phyloP scores from a whole-genome alignment of 2,797 vertebrate species.

The Dryobates pubescens region DNA sequence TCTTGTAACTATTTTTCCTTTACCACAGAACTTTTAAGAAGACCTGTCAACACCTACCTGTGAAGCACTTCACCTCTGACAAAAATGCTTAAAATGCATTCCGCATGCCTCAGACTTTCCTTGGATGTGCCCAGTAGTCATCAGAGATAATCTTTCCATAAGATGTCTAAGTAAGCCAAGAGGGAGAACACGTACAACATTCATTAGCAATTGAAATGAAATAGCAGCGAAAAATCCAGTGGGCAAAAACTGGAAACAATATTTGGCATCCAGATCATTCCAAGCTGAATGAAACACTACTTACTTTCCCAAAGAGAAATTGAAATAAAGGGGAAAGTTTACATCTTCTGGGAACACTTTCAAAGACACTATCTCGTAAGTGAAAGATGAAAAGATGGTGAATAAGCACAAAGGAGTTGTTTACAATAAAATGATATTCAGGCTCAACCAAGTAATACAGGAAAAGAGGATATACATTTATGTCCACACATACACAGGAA shows the following conservation, averaged over 20 bases:
- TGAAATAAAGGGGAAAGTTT: not conserved
- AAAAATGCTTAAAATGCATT: not conserved
- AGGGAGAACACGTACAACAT: not conserved
- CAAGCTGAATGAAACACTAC: not conserved
- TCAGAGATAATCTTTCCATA: not conserved
- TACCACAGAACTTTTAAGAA: not conserved
- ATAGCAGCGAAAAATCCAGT: not conserved
- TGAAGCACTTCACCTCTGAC: not conserved
- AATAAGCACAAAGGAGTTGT: not conserved
- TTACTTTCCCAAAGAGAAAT: not conserved
- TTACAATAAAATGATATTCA: not conserved
- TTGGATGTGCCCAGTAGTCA: not conserved
- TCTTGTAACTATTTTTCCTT: not conserved
- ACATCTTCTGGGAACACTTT: not conserved
- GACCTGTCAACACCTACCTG: not conserved
- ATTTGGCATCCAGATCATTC: not conserved
- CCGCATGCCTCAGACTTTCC: not conserved
- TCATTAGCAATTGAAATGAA: not conserved
- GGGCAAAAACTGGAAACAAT: not conserved
- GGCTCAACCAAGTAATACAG: not conserved
- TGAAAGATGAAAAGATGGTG: not conserved
- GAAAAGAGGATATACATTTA: not conserved
- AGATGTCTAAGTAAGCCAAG: not conserved
- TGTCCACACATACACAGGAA: not conserved
- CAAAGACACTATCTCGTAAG: not conserved